Conservation (phyloP, 2,797 vertebrate species). For the Botia kubotai region DNA sequence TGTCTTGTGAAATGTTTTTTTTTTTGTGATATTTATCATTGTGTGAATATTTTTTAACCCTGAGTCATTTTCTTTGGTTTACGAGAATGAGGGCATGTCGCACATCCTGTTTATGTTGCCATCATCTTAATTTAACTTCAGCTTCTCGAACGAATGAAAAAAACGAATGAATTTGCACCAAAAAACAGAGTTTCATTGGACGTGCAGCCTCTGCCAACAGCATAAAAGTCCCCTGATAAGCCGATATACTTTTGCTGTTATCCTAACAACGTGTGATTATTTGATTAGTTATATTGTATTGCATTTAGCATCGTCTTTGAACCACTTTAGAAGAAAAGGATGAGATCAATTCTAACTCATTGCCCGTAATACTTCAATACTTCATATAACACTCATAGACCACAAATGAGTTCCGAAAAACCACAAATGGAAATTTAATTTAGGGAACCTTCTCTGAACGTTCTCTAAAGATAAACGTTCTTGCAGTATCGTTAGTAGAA, state of each 20-base stretch:
- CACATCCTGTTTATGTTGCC: not conserved
- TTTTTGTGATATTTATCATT: not conserved
- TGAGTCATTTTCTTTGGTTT: not conserved
- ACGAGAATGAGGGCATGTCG: not conserved
- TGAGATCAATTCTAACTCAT: too few species aligned
- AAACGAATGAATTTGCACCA: not conserved
- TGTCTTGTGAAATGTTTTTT: not conserved
- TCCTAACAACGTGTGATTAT: not conserved
- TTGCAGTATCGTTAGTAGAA: too few species aligned
- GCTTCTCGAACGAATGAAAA: too few species aligned
- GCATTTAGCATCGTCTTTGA: not conserved
- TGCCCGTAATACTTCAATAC: too few species aligned
- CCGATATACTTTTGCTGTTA: too few species aligned
- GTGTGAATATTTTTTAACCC: too few species aligned
- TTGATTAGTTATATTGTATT: not conserved
- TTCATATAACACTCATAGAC: too few species aligned
- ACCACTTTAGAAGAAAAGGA: not conserved
- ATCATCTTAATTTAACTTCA: not conserved
- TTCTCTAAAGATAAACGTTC: too few species aligned
- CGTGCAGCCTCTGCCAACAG: not conserved
- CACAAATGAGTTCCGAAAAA: too few species aligned
- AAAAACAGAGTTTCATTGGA: not conserved
- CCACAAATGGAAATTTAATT: too few species aligned
- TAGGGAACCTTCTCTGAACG: too few species aligned
- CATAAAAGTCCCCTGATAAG: too few species aligned